Conservation (phyloP, 2,888 invertebrate species). For the Polymixis flavicincta region DNA sequence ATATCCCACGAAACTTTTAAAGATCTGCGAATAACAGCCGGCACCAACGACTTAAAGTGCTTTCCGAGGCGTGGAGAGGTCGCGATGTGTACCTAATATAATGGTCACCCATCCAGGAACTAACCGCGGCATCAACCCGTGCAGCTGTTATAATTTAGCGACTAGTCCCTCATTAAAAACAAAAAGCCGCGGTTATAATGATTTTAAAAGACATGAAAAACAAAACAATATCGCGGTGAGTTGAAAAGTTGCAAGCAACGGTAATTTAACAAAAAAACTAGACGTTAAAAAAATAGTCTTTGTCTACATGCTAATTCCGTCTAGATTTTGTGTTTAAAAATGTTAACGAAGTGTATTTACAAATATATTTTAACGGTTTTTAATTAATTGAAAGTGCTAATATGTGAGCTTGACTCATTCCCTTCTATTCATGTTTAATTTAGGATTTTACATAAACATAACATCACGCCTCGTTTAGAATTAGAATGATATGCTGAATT, state of each 20-base stretch:
- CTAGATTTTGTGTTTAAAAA: slow-evolving; percentile 19
- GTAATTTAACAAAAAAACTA: slow-evolving; percentile 44
- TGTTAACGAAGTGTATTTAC: slow-evolving; percentile 34
- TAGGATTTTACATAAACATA: background rate
- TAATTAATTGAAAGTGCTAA: slow-evolving; percentile 28
- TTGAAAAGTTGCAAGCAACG: slow-evolving; percentile 43
- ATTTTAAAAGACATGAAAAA: slow-evolving; percentile 18
- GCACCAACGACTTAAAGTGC: background rate
- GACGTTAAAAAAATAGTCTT: slow-evolving; percentile 48
- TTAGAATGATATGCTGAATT: too few relatives aligned
- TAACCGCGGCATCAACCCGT: background rate
- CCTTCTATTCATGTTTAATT: slow-evolving; percentile 3
- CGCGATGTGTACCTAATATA: too few relatives aligned
- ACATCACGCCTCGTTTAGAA: too few relatives aligned
- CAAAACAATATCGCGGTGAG: slow-evolving; percentile 30
- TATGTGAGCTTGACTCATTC: slow-evolving; percentile 9
- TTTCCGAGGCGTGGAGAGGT: background rate
- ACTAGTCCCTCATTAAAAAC: background rate
- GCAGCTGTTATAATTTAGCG: background rate
- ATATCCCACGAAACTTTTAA: background rate
- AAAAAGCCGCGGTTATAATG: slow-evolving; percentile 13
- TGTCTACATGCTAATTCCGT: slow-evolving; percentile 50
- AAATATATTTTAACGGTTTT: slow-evolving; percentile 24
- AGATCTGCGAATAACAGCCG: background rate
- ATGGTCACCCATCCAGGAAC: background rate